Evolutionary conservation across 2,888 invertebrate genomes (phyloP).

Genomic region (Arrhopalites spinosus): DNA sequence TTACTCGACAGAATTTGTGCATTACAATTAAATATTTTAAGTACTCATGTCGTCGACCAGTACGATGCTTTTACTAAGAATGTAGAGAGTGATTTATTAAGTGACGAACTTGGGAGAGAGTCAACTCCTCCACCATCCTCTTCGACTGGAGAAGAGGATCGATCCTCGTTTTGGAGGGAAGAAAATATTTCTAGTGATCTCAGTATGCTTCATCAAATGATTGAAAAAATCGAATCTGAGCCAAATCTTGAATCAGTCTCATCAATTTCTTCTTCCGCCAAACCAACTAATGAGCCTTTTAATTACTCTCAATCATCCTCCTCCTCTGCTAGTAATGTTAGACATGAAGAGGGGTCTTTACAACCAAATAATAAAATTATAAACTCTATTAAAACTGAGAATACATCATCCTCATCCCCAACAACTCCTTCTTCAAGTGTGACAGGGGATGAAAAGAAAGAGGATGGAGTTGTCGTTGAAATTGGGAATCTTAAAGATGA

Average conservation of each 20-base stretch:
- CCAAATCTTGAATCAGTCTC: neutral
- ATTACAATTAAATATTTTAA: constrained; percentile 34
- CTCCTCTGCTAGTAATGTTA: too few species aligned
- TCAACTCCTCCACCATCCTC: neutral
- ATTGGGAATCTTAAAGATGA: neutral
- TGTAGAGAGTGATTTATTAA: neutral
- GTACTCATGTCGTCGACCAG: constrained; percentile 30
- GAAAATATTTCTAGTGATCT: constrained; percentile 30
- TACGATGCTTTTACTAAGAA: constrained; percentile 24
- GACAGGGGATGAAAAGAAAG: too few species aligned
- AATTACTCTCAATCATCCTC: too few species aligned
- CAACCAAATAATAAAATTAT: too few species aligned
- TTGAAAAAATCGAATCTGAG: constrained; percentile 29
- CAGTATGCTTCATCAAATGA: constrained; percentile 37
- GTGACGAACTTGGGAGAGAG: neutral
- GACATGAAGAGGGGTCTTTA: too few species aligned
- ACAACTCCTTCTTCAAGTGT: neutral
- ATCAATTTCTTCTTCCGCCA: neutral
- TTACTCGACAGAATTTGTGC: constrained; percentile 33
- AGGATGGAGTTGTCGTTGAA: neutral
- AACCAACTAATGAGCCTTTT: neutral
- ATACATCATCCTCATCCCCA: neutral
- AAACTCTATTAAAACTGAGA: too few species aligned
- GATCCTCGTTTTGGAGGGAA: constrained; percentile 24
- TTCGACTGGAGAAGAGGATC: neutral